Percentiles rank a stretch among this genome's conserved stretches.
Conservation (phyloP, 1,140 invertebrate species). For the Brachionus koreanus region DNA sequence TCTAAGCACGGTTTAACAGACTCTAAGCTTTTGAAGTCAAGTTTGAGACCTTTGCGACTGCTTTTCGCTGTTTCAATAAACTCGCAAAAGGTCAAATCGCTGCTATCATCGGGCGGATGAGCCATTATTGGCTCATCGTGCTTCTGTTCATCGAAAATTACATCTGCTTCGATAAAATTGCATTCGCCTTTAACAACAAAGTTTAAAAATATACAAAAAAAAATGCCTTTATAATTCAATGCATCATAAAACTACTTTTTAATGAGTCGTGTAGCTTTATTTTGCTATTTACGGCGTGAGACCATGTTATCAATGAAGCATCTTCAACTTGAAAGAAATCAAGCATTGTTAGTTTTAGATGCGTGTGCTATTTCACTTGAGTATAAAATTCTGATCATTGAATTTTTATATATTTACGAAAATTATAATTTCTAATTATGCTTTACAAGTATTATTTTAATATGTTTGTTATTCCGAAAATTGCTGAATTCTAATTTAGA, state of each 20-base stretch:
- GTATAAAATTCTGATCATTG: background rate
- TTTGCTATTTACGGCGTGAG: conserved; percentile 35
- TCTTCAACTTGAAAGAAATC: conserved; percentile 1
- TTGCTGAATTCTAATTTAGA: background rate
- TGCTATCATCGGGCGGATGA: background rate
- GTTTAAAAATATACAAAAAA: background rate
- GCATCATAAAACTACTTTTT: conserved; percentile 13
- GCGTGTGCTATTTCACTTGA: background rate
- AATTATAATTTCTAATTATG: background rate
- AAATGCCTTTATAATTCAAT: background rate
- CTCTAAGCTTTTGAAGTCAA: conserved; percentile 24
- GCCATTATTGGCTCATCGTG: conserved; percentile 41
- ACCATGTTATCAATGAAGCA: conserved; percentile 39
- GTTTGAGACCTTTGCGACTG: background rate
- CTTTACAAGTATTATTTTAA: background rate
- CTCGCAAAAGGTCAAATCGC: conserved; percentile 30
- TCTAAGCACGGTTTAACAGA: background rate
- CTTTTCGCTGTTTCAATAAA: background rate
- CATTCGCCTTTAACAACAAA: background rate
- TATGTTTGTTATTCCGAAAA: background rate
- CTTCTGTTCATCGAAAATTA: background rate
- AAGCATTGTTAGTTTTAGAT: background rate
- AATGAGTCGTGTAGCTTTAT: background rate
- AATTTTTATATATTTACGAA: background rate
- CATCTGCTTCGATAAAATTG: conserved; percentile 32